These are phyloP conservation scores for Kradibia gibbosae DNA, from an alignment of 1,140 invertebrate genomes.

Conservation along the genomic window DNA sequence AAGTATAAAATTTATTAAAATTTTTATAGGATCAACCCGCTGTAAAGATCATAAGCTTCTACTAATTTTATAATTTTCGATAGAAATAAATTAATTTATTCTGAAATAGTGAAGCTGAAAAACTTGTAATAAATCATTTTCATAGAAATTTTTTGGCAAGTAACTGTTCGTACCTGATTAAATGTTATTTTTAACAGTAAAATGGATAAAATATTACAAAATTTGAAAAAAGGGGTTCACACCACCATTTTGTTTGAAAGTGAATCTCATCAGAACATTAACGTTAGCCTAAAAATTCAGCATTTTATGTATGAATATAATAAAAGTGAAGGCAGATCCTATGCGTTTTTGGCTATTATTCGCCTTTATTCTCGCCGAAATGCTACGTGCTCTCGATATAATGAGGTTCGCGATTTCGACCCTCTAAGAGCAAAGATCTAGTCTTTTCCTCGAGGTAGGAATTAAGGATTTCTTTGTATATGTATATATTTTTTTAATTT, in stretches of 20 bases:
- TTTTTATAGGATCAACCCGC: not conserved
- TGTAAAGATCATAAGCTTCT: not conserved
- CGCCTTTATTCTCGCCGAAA: conserved; percentile 4
- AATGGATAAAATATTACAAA: not conserved
- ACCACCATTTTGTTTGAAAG: conserved; percentile 1
- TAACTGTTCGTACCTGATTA: conserved; percentile 5
- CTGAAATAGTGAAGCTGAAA: not conserved
- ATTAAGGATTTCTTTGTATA: conserved; percentile 33
- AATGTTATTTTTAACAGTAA: not conserved
- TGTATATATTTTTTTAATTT: conserved; percentile 26
- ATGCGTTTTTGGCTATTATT: conserved; percentile 19
- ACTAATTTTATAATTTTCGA: not conserved
- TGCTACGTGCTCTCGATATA: conserved; percentile 38
- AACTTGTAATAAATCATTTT: not conserved
- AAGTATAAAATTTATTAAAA: not conserved
- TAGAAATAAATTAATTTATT: not conserved
- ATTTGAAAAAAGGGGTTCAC: conserved; percentile 6
- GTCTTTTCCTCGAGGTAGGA: conserved; percentile 35
- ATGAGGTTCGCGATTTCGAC: conserved; percentile 53
- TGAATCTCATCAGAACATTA: not conserved
- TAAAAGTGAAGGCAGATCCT: conserved; percentile 9
- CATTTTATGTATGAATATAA: not conserved
- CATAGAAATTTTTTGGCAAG: not conserved
- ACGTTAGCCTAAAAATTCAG: not conserved
- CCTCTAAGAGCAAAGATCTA: conserved; percentile 40